phyloP scores from a whole-genome alignment of 1,140 invertebrate species.

The Dreissena polymorpha region DNA sequence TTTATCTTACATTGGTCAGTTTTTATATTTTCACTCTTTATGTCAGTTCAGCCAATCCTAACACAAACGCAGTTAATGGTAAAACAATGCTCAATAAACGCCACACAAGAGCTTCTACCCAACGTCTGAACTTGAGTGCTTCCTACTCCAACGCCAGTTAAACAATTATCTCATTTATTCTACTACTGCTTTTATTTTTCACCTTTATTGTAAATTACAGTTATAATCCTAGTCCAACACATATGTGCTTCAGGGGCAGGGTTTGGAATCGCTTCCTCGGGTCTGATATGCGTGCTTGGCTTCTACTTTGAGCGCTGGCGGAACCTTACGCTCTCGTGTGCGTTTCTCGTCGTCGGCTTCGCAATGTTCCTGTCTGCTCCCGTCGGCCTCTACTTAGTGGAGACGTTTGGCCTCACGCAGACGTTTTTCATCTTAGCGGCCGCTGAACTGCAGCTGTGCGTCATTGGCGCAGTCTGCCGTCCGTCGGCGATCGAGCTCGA shows the following conservation, averaged over 20 bases:
- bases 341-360: constrained; percentile 19
- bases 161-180: no score
- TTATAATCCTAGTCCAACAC: no score
- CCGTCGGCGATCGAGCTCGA: constrained; percentile 37
- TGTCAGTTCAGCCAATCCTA: no score
- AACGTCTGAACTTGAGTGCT: no score
- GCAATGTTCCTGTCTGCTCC: constrained; percentile 47
- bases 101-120: no score
- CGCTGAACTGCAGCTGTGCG: constrained; percentile 28
- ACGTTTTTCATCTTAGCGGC: constrained; percentile 27
- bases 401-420: constrained; percentile 5
- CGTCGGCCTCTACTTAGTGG: constrained; percentile 17
- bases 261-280: constrained; percentile 3
- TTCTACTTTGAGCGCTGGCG: constrained; percentile 45
- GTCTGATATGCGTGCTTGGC: constrained; percentile 30
- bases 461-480: constrained; percentile 34
- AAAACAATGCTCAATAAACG: no score
- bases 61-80: no score
- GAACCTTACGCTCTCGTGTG: constrained; percentile 7
- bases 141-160: no score
- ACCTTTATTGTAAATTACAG: no score
- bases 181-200: no score
- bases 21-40: no score
- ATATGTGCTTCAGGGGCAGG: constrained; percentile 37
- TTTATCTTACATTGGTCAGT: no score